Base-by-base conservation (phyloP, 2,113 vertebrate genomes). In the Osmerus eperlanus region DNA sequence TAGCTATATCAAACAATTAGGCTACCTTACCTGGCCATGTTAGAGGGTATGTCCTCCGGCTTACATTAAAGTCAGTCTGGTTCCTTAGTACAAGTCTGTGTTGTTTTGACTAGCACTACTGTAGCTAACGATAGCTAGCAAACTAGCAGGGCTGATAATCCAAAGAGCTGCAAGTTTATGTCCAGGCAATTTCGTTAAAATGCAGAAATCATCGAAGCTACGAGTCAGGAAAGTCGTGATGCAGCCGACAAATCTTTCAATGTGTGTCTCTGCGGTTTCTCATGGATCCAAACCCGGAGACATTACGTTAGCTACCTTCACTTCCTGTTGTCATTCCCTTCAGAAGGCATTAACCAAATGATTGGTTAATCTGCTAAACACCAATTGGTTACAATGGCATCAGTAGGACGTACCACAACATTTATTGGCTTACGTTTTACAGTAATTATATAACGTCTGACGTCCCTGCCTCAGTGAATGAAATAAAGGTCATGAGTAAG, bases 311-410 rank as follows among this genome's bases (percentile, higher is more conserved):
- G 53, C 41, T 47, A 11, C 53, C 71, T 54, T 66, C 19, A 82
- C 84, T 91, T 92, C 90, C 90, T 86, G 88, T 87, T 88, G 73
- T 85, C 70, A 62, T 82, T 80, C 79, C 75, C 73, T 54, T 4
- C 47, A 1, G 18, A 59, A 28, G 56, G 41, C 36, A 23, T 3
- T 2, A 32, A 12, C 5, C 4, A 65, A 51, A 6, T 56, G 29
- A 92, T 92, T 90, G 89, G 90, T 62, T 73, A 71, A 77, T 7
- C 11, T 18, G 23, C 16, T n/a, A 51, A 6, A 69, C 12, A 56
- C 18, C 78, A 76, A 87, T 90, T 87, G 86, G 87, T n/a, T 74
- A 6, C 32, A n/a, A 9, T 12, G 12, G 0, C 8, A 55, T 47
- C 19, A 16, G 56, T 36, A 6, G 32, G 58, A 4, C 6, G 23